These are phyloP conservation scores for Tachycineta bicolor DNA, from an alignment of 2,113 vertebrate species.

Conservation along the genomic window DNA sequence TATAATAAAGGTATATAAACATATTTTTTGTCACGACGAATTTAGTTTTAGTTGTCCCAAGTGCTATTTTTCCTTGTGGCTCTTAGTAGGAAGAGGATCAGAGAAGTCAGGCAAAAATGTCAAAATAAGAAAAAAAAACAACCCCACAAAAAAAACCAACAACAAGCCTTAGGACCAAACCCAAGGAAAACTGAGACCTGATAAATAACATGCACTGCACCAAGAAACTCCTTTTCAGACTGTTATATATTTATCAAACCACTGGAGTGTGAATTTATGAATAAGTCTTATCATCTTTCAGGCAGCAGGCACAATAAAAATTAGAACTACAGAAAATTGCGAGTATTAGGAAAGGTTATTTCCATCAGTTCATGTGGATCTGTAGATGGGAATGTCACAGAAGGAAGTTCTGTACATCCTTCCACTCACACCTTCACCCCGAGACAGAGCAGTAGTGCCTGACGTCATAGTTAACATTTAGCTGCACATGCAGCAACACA, in stretches of 20 bases:
- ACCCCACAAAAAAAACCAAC: neutral
- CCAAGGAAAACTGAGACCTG: conserved; percentile 58
- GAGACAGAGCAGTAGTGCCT: neutral
- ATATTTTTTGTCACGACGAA: conserved; percentile 40
- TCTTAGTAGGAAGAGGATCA: conserved; percentile 38
- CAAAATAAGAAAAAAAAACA: conserved; percentile 15
- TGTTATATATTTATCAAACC: conserved; percentile 80
- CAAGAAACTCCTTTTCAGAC: conserved; percentile 71
- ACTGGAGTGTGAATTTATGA: conserved; percentile 75
- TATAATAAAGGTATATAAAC: conserved; percentile 72
- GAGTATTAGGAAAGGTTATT: conserved; percentile 55
- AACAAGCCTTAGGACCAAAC: conserved; percentile 44
- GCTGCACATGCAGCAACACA: neutral
- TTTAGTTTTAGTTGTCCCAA: conserved; percentile 44
- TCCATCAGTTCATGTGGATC: conserved; percentile 13
- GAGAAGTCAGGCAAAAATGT: conserved; percentile 57
- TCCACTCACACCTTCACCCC: neutral
- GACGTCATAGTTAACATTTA: neutral
- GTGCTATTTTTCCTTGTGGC: conserved; percentile 45
- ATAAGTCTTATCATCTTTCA: conserved; percentile 73
- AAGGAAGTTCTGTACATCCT: conserved; percentile 7
- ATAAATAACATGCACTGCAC: conserved; percentile 74
- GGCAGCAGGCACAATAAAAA: conserved; percentile 69
- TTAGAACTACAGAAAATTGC: conserved; percentile 64
- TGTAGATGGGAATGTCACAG: conserved; percentile 41